Base-by-base conservation (phyloP, 2,888 invertebrate species). In the Limnephilus rhombicus region DNA sequence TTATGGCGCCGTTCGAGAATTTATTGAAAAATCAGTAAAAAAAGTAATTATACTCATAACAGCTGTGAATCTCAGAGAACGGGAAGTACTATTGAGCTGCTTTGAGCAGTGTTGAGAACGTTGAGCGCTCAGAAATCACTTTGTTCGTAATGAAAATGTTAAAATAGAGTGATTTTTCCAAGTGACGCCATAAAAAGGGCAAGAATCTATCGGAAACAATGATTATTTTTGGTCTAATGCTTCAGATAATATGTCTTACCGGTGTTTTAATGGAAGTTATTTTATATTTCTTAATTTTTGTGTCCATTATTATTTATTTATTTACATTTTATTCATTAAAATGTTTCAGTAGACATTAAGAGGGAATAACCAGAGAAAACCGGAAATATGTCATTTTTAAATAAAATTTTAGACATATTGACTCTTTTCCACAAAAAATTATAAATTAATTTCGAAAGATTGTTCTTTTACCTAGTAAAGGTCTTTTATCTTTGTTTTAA, bases 1-100 rank as follows among this genome's bases (percentile, higher is more conserved):
- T 89, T 89, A 89, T 89, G 88, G 37, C 88, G 24, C 80, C 88
- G 88, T 80, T 88, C 37, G 88, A 29, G 86, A 88, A 89, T 89
- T 89, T 89, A 89, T 89, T 80, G 80, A 89, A 89, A 89, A 80
- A 89, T 89, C 88, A 37, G 80, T 37, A 80, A 80, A 68, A 68
- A n/a, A 80, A 80, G 80, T 89, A 89, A 89, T 89, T 89, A 89
- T 80, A 80, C 37, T 80, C 80, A 49, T 53, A 53, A 53, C 86
- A n/a, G 41, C 15, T 31, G 31, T 18, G 31, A 53, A 68, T 87
- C 49, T 87, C 45, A 31, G 53, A 87, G 53, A 12, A 68, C 24
- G 68, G 68, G 37, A 37, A 18, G 34, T 24, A 37, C 34, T 82
- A 82, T 37, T 83, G 37, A 24, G 83, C 83, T 12, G 34, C 83